phyloP scores from a whole-genome alignment of 1,140 invertebrate genomes.

The Polypedilum pembai region DNA sequence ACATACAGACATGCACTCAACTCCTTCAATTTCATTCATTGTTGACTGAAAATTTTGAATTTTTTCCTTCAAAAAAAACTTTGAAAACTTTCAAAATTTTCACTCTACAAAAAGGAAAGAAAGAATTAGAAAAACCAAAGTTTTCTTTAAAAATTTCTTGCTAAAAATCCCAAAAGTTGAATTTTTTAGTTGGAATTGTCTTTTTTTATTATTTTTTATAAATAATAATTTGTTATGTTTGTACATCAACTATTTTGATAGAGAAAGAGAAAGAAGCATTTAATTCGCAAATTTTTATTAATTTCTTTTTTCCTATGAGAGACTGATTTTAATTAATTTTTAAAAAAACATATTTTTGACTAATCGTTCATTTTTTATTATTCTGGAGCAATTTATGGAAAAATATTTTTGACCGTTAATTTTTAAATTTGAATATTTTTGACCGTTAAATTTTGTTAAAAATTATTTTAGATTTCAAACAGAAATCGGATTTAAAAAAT shows the following conservation, averaged over 20 bases:
- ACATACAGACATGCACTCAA: not conserved
- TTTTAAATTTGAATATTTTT: not conserved
- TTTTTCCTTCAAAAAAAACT: not conserved
- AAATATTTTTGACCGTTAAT: not conserved
- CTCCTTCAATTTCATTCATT: not conserved
- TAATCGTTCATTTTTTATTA: not conserved
- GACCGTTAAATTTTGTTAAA: not conserved
- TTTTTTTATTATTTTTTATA: constrained; percentile 3
- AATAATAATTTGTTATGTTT: not conserved
- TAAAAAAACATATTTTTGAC: not conserved
- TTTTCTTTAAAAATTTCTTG: not conserved
- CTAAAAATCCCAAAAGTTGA: not conserved
- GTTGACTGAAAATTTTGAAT: constrained; percentile 18
- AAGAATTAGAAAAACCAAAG: not conserved
- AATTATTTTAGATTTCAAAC: not conserved
- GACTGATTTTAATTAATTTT: constrained; percentile 12
- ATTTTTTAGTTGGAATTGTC: not conserved
- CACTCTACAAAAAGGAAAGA: not conserved
- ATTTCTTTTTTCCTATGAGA: not conserved
- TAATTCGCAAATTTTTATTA: not conserved
- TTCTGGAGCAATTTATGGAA: too few relatives aligned
- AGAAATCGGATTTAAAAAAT: too few relatives aligned
- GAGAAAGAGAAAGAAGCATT: too few relatives aligned
- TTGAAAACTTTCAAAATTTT: not conserved
- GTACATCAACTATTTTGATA: too few relatives aligned